These are phyloP conservation scores for Lepidurus arcticus DNA, from an alignment of 1,140 invertebrate genomes.

Conservation along the genomic window DNA sequence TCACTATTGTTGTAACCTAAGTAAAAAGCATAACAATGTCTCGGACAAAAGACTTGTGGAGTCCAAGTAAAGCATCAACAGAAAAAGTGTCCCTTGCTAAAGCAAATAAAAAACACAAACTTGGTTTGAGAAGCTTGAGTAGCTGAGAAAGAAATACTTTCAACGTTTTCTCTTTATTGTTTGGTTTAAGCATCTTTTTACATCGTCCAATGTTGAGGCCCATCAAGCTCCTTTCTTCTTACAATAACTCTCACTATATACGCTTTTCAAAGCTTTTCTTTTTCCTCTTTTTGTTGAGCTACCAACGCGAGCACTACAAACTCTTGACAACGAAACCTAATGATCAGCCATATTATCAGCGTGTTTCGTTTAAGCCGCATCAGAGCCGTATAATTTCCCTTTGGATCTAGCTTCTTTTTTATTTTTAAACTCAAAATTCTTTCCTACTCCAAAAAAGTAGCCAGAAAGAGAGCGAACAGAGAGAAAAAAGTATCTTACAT, in stretches of 20 bases:
- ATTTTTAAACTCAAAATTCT: background rate
- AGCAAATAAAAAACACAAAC: background rate
- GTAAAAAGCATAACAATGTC: conserved; percentile 10
- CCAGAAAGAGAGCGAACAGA: background rate
- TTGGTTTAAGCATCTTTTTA: background rate
- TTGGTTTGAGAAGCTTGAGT: background rate
- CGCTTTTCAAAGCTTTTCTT: background rate
- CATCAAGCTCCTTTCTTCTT: background rate
- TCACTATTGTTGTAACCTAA: background rate
- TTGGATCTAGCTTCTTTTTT: background rate
- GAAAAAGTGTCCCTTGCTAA: background rate
- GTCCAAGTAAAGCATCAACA: background rate
- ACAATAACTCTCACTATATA: background rate
- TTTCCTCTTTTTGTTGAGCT: background rate
- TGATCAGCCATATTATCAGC: background rate
- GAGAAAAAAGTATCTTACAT: background rate
- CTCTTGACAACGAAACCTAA: conserved; percentile 7
- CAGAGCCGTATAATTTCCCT: background rate
- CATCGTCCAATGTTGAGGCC: background rate
- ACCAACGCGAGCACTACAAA: background rate
- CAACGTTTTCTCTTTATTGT: background rate
- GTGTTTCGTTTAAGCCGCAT: conserved; percentile 1
- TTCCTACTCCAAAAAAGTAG: background rate
- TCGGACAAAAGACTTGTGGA: background rate
- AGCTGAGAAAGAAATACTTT: background rate